These are phyloP conservation scores for Columbina picui DNA, from an alignment of 2,113 vertebrate genomes.

Conservation along the genomic window DNA sequence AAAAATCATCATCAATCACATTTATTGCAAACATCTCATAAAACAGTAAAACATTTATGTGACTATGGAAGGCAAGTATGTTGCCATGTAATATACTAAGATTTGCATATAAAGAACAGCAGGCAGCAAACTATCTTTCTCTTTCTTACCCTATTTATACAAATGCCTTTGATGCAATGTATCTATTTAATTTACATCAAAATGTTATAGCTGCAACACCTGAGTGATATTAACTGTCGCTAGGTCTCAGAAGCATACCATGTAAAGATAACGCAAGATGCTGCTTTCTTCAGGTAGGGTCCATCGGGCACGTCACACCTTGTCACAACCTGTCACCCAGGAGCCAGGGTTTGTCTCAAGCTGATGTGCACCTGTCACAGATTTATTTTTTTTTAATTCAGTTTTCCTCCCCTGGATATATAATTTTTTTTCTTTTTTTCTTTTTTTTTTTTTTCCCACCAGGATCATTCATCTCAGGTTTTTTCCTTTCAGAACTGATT, in stretches of 20 bases:
- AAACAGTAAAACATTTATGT: slow-evolving; percentile 76
- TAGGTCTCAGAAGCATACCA: neutral
- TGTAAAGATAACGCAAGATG: neutral
- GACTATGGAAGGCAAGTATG: slow-evolving; percentile 66
- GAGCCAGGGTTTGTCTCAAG: slow-evolving; percentile 47
- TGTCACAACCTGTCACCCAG: slow-evolving; percentile 43
- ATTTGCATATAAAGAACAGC: slow-evolving; percentile 79
- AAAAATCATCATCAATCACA: slow-evolving; percentile 76
- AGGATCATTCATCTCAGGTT: neutral
- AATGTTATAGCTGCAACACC: slow-evolving; percentile 59
- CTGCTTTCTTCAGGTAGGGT: slow-evolving; percentile 34
- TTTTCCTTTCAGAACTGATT: slow-evolving; percentile 28
- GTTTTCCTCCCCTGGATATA: neutral
- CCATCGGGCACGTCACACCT: neutral
- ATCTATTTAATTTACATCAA: slow-evolving; percentile 69
- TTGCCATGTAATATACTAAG: slow-evolving; percentile 68
- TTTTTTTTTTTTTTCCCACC: neutral
- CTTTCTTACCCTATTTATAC: slow-evolving; percentile 68
- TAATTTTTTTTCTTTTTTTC: neutral
- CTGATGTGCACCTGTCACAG: slow-evolving; percentile 47
- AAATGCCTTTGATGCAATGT: slow-evolving; percentile 61
- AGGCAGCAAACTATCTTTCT: slow-evolving; percentile 72
- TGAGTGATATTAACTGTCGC: slow-evolving; percentile 8
- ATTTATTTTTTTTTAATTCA: neutral
- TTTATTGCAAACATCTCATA: slow-evolving; percentile 82